These are phyloP conservation scores for Aphelocoma coerulescens DNA, from an alignment of 2,113 vertebrate species.

Conservation along the genomic window DNA sequence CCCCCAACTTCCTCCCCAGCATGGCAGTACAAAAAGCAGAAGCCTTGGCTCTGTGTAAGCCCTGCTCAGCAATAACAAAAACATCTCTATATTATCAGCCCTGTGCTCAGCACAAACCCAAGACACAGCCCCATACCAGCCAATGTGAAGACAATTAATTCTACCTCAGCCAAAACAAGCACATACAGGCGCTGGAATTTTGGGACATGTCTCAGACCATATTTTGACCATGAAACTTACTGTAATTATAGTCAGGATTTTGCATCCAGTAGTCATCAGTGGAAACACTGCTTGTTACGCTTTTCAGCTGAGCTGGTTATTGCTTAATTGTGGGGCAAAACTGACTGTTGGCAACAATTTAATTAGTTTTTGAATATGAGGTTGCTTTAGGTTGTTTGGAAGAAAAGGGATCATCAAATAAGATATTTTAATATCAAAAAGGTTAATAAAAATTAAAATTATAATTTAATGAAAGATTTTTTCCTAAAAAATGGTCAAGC, in stretches of 20 bases:
- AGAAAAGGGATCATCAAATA: neutral
- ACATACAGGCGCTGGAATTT: neutral
- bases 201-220: neutral
- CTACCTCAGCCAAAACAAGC: neutral
- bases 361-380: neutral
- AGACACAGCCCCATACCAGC: neutral
- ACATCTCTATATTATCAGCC: neutral
- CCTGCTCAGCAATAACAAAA: neutral
- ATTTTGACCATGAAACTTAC: neutral
- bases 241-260: neutral
- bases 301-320: neutral
- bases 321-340: neutral
- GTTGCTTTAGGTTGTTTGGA: neutral
- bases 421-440: neutral
- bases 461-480: neutral
- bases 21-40: neutral
- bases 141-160: neutral
- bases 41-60: neutral
- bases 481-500: neutral
- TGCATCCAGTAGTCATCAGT: neutral
- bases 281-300: neutral
- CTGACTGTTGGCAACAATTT: neutral
- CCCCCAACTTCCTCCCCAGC: rapidly evolving
- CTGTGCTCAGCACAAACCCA: neutral
- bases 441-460: neutral